phyloP scores from a whole-genome alignment of 2,113 vertebrate species.

The Scatophagus argus region DNA sequence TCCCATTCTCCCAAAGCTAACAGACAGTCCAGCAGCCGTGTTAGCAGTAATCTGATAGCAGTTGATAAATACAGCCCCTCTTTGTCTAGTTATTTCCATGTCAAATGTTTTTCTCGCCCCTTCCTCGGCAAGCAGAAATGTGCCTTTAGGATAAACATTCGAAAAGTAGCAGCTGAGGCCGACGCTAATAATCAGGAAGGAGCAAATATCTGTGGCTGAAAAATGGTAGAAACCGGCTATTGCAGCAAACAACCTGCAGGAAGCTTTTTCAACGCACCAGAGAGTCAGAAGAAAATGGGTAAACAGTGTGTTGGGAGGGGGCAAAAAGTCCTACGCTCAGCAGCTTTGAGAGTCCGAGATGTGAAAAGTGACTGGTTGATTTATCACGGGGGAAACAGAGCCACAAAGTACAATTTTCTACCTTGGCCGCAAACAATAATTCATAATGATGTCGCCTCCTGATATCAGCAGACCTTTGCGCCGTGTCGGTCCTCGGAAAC shows the following conservation, averaged over 20 bases:
- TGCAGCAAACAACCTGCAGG: slow-evolving; percentile 61
- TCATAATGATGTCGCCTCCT: slow-evolving; percentile 96
- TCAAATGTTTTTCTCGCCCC: slow-evolving; percentile 19
- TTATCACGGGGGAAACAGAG: slow-evolving; percentile 95
- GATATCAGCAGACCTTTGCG: slow-evolving; percentile 95
- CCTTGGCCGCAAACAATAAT: slow-evolving; percentile 99
- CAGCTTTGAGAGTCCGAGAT: slow-evolving; percentile 91
- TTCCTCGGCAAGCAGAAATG: background rate
- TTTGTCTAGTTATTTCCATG: slow-evolving; percentile 58
- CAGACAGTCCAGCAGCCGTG: slow-evolving; percentile 67
- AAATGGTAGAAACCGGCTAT: slow-evolving; percentile 48
- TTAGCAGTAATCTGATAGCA: slow-evolving; percentile 77
- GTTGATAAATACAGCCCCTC: slow-evolving; percentile 66
- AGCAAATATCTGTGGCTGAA: slow-evolving; percentile 44
- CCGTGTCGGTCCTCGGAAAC: slow-evolving; percentile 90
- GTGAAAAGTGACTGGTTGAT: slow-evolving; percentile 95
- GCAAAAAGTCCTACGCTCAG: slow-evolving; percentile 88
- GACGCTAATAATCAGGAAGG: slow-evolving; percentile 45
- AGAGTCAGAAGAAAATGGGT: slow-evolving; percentile 66
- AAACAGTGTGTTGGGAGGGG: slow-evolving; percentile 55
- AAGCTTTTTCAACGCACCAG: slow-evolving; percentile 62
- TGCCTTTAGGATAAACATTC: slow-evolving; percentile 51
- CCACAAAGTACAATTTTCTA: slow-evolving; percentile 99
- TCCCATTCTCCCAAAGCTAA: slow-evolving; percentile 67
- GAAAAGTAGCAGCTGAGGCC: slow-evolving; percentile 32